Evolutionary conservation across 2,113 vertebrate species (phyloP), one percentile per base, ranked within the genome.

Genomic region (Actinemys pallida): DNA sequence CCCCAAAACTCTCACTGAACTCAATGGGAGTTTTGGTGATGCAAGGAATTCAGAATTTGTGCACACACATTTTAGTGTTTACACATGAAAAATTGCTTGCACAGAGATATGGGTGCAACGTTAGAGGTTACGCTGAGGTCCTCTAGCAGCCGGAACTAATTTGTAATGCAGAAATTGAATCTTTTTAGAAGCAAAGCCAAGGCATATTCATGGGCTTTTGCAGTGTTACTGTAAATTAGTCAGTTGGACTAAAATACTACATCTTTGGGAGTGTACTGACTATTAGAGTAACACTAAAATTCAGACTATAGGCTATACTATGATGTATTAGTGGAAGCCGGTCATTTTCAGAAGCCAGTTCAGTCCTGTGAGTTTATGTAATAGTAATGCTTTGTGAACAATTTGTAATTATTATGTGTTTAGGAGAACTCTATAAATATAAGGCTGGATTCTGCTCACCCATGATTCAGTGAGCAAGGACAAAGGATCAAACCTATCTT

Each of bases 111-210:
- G 62, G 65, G 13, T 29, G 17, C 79, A 84, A 25, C 29, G 35
- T 72, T 0, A 0, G 11, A 62, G 53, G 56, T 87, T 65, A 83
- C 20, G 52, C 27, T 35, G 42, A 78, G 10, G 12, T 47, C 13
- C 5, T 47, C 25, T 72, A 20, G 11, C 16, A 39, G n/a, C 20
- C 9, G 29, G 75, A 75, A 25, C 17, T 90, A 72, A 19, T 42
- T 72, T 79, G 80, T 25, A 92, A 59, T 54, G 78, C 4, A 57
- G 76, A 89, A 91, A 81, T 20, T 62, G 6, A 42, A 27, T 42
- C 57, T 93, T 94, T 86, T 86, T 75, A 81, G 39, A 78, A 93
- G 81, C 83, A 83, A 94, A 89, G 90, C 45, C 52, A 42, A 75
- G 39, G 45, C 57, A 6, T 5, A 4, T 29, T 62, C 84, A 25